Evolutionary conservation across 1,140 invertebrate genomes (phyloP).

Genomic region (Nomia melanderi): DNA sequence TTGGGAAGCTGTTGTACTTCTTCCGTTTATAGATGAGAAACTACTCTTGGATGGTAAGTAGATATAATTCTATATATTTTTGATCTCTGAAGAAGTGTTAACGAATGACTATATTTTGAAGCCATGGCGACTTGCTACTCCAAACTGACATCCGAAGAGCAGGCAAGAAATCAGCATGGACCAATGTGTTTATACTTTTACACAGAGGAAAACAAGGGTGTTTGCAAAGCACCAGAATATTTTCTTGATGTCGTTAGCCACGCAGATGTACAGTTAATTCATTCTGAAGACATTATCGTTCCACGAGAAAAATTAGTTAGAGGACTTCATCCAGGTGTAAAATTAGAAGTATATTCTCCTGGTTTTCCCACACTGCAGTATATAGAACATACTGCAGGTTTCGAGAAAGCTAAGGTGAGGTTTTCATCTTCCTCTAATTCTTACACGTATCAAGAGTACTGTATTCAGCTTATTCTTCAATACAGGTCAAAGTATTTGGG

Average conservation of each 20-base stretch:
- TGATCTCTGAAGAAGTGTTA: not conserved
- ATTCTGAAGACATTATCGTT: constrained; percentile 84
- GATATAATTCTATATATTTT: constrained; percentile 14
- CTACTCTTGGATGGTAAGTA: constrained; percentile 79
- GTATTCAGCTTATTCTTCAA: constrained; percentile 3
- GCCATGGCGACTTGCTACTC: constrained; percentile 89
- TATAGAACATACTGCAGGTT: constrained; percentile 87
- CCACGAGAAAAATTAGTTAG: constrained; percentile 84
- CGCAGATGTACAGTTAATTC: constrained; percentile 81
- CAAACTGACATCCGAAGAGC: constrained; percentile 87
- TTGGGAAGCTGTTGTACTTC: constrained; percentile 98
- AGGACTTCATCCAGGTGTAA: constrained; percentile 87
- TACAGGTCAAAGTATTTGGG: constrained; percentile 91
- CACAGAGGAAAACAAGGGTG: constrained; percentile 82
- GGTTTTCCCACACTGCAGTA: constrained; percentile 96
- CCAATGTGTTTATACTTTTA: constrained; percentile 92
- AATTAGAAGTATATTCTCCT: constrained; percentile 88
- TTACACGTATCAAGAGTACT: not conserved
- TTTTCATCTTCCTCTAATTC: not conserved
- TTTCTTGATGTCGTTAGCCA: constrained; percentile 86
- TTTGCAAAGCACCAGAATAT: constrained; percentile 82
- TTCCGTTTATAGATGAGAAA: constrained; percentile 96
- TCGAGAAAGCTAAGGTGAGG: constrained; percentile 85
- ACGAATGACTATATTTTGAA: constrained; percentile 82
- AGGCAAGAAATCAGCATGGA: constrained; percentile 89